These are phyloP conservation scores for Haliclona indistincta DNA, from an alignment of 37 sponge, comb jelly and placozoan species.

Conservation along the genomic window DNA sequence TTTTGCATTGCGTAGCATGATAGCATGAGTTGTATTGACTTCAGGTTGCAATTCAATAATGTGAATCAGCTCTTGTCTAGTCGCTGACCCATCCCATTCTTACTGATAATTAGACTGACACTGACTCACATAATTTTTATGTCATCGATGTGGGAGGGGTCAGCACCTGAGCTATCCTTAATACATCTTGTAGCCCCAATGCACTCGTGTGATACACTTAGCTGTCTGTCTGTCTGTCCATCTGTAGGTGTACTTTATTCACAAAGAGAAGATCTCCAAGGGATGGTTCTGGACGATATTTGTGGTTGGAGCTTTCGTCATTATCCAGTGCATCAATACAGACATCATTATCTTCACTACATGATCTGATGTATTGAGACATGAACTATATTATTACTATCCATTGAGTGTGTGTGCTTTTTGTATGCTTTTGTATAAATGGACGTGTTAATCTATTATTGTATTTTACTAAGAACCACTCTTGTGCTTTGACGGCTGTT, in stretches of 20 bases:
- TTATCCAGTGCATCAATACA: slow-evolving; percentile 52
- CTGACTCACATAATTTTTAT: too few relatives aligned
- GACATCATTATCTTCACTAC: slow-evolving; percentile 45
- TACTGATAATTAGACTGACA: too few relatives aligned
- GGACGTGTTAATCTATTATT: too few relatives aligned
- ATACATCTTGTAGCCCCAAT: not conserved
- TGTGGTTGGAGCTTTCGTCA: slow-evolving; percentile 36
- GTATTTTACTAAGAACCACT: too few relatives aligned
- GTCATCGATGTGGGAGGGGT: too few relatives aligned
- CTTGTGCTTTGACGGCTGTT: too few relatives aligned
- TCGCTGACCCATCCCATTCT: too few relatives aligned
- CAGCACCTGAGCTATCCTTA: too few relatives aligned
- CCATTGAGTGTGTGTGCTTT: not conserved
- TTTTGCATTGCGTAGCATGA: too few relatives aligned
- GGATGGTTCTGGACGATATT: slow-evolving; percentile 54
- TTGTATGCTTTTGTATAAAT: not conserved
- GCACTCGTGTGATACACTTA: not conserved
- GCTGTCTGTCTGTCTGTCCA: slow-evolving; percentile 10
- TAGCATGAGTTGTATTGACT: too few relatives aligned
- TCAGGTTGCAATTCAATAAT: too few relatives aligned
- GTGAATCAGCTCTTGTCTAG: too few relatives aligned
- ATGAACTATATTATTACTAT: not conserved
- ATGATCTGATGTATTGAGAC: not conserved
- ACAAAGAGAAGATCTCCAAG: slow-evolving; percentile 41
- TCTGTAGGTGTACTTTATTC: slow-evolving; percentile 51